phyloP scores from a whole-genome alignment of 2,113 vertebrate genomes.

The Rousettus leschenaultii region DNA sequence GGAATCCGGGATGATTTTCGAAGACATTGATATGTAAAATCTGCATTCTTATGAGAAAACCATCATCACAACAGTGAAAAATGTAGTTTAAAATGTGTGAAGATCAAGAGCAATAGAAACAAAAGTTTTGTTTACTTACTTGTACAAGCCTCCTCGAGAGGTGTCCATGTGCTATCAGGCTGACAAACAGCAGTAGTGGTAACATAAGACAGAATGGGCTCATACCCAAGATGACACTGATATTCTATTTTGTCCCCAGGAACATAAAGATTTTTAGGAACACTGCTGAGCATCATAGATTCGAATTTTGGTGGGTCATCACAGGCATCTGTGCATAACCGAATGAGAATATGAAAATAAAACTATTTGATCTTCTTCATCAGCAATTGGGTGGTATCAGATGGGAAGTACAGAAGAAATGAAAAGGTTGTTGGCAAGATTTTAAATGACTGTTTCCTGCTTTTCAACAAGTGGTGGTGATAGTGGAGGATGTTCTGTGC shows the following conservation, averaged over 20 bases:
- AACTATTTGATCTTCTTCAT: background rate
- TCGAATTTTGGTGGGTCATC: background rate
- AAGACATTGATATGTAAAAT: background rate
- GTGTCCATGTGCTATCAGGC: background rate
- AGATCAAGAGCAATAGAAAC: background rate
- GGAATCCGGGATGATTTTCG: background rate
- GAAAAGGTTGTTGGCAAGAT: background rate
- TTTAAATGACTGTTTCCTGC: background rate
- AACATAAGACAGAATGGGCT: rapidly evolving
- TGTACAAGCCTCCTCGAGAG: background rate
- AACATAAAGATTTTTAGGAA: rapidly evolving
- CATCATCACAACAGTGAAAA: background rate
- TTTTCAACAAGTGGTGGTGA: background rate
- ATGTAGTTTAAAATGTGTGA: background rate
- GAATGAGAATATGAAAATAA: background rate
- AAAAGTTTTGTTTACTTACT: constrained; percentile 35
- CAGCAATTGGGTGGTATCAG: background rate
- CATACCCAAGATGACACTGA: background rate
- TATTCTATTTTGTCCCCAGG: background rate
- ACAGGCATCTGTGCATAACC: constrained; percentile 46
- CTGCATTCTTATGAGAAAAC: background rate
- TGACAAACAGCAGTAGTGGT: background rate
- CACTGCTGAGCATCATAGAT: background rate
- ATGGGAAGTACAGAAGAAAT: background rate
- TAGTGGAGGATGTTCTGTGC: background rate